Base-by-base conservation (phyloP, 2,888 invertebrate genomes). In the Acanthacorydalis orientalis region DNA sequence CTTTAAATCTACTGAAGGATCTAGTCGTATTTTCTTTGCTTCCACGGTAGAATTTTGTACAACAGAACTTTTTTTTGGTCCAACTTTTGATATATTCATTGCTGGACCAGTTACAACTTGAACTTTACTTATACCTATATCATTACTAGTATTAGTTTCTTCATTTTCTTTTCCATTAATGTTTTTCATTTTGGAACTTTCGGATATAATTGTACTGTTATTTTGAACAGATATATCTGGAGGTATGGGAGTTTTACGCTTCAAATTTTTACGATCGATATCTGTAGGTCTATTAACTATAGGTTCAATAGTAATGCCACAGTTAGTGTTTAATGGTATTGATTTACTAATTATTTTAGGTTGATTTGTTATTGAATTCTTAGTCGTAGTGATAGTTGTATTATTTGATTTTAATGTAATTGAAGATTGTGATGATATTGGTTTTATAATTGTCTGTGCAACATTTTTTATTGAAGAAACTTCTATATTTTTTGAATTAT, bases 251-350 rank as follows among this genome's bases (percentile, higher is more conserved):
- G 39, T 39, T 39, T 39, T 39, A n/a, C 14, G 15, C 16, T 33
- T 44, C 7, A 35, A 12, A 31, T n/a, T 14, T 44, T 44, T 44
- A 1, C 16, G n/a, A 34, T 44, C 34, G 9, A 33, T 33, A 23
- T 23, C 23, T 33, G 12, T 16, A 4, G 11, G 15, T 44, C 35
- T 44, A 14, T 37, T 33, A 11, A 44, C 11, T 35, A 44, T 44
- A 16, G 44, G 44, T 16, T 44, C 44, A 11, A 44, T 44, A 16
- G 44, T 44, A 34, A 44, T n/a, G 6, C 44, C 44, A 37, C 44
- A 35, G 15, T 16, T 37, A 8, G 37, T 34, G 6, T 23, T 23
- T 23, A 23, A 23, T 23, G 23, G 23, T 23, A 23, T 23, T 23
- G 23, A 23, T 23, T 23, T 23, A 23, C 6, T 23, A 23, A 23